phyloP scores from a whole-genome alignment of 2,888 invertebrate genomes.

The Geophilus truncorum region DNA sequence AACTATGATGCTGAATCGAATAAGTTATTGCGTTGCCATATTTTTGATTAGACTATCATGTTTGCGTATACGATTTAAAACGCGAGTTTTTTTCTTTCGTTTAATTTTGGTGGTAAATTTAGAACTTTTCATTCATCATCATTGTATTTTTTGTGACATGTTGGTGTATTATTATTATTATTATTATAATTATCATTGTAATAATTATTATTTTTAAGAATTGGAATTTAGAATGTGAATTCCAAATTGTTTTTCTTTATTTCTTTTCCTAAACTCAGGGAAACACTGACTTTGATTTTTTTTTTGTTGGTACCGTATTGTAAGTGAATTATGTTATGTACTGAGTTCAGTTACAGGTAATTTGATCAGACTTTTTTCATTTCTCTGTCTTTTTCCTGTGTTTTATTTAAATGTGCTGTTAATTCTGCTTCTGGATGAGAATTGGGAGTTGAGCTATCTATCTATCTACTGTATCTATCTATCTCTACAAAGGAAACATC shows the following conservation, averaged over 20 bases:
- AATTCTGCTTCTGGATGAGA: too few relatives aligned
- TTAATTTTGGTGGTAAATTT: not conserved
- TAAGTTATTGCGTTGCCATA: conserved; percentile 1
- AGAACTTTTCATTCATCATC: not conserved
- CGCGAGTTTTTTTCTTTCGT: not conserved
- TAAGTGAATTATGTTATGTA: not conserved
- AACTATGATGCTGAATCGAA: not conserved
- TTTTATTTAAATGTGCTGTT: too few relatives aligned
- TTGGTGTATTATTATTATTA: too few relatives aligned
- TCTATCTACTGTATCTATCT: too few relatives aligned
- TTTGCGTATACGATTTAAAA: not conserved
- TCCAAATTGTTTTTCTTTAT: not conserved
- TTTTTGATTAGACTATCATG: conserved; percentile 1
- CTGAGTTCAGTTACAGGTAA: not conserved
- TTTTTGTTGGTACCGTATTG: not conserved
- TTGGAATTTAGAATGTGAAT: too few relatives aligned
- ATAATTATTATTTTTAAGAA: too few relatives aligned
- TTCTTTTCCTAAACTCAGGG: not conserved
- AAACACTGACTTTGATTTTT: not conserved
- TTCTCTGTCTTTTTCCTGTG: too few relatives aligned
- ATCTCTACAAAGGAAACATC: too few relatives aligned
- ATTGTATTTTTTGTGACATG: conserved; percentile 19
- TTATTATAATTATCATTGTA: too few relatives aligned
- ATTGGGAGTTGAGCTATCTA: too few relatives aligned
- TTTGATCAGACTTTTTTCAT: too few relatives aligned